Percentiles rank a stretch among this genome's conserved stretches.
These are phyloP conservation scores for Tretioscincus oriximinensis DNA, from an alignment of 2,113 vertebrate species.

Conservation along the genomic window DNA sequence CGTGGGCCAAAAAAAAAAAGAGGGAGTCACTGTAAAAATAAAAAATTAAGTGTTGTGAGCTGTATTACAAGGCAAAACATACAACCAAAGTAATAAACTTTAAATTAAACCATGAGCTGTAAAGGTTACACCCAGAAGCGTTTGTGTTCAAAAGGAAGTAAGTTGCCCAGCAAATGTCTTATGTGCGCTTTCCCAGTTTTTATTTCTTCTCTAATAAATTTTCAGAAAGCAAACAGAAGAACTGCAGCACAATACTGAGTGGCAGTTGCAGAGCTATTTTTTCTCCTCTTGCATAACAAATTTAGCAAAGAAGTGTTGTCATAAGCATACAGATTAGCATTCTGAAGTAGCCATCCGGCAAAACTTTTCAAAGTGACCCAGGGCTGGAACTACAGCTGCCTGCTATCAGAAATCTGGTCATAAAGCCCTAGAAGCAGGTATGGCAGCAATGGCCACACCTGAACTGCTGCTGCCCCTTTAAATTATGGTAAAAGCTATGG, in stretches of 20 bases:
- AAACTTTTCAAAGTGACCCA: no score
- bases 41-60: constrained; percentile 9
- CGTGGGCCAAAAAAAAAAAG: neutral
- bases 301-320: neutral
- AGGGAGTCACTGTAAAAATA: constrained; percentile 6
- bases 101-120: constrained; percentile 16
- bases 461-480: no score
- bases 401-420: no score
- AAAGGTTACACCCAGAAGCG: neutral
- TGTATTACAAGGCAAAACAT: constrained; percentile 2
- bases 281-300: neutral
- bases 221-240: neutral
- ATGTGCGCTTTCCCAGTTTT: neutral
- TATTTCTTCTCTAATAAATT: neutral
- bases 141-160: neutral
- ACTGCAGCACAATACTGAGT: neutral
- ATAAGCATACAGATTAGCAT: no score
- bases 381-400: no score
- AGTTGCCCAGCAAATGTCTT: neutral
- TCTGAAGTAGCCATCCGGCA: no score
- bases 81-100: constrained; percentile 2
- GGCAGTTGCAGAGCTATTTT: neutral
- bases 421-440: no score
- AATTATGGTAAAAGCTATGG: no score
- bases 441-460: no score